A percentile compares a stretch with the other conserved stretches of the same genome.
phyloP scores from a whole-genome alignment of 1,140 invertebrate species.

The Ephestia elutella region DNA sequence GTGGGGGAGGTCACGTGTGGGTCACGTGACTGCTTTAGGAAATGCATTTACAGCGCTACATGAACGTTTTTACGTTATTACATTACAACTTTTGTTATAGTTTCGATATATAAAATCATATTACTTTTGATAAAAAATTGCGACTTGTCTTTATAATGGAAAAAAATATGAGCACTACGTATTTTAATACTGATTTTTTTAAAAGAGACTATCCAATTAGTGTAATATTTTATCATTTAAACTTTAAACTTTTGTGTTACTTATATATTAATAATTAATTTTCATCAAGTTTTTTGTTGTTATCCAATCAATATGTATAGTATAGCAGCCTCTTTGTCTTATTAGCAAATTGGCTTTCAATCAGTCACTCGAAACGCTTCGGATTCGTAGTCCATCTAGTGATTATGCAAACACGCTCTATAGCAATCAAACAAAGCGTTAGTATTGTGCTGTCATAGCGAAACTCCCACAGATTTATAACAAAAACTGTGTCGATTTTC shows the following conservation, averaged over 20 bases:
- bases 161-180: neutral
- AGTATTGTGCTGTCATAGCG: conserved; percentile 47
- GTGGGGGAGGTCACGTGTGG: conserved; percentile 41
- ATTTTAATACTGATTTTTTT: neutral
- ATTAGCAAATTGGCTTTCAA: no score
- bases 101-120: conserved; percentile 8
- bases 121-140: neutral
- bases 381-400: neutral
- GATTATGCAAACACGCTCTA: neutral
- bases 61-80: conserved; percentile 20
- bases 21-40: conserved; percentile 58
- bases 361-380: no score
- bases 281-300: no score
- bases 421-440: conserved; percentile 30
- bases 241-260: no score
- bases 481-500: conserved; percentile 67
- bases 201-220: neutral
- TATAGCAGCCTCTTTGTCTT: no score
- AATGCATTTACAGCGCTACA: neutral
- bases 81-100: conserved; percentile 39
- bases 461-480: conserved; percentile 68
- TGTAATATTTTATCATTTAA: neutral
- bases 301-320: no score
- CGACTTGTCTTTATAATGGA: neutral
- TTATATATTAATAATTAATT: no score